Evolutionary conservation across 2,113 vertebrate species (phyloP), one percentile per base, ranked within the genome.

Genomic region (Rhipidura dahli): DNA sequence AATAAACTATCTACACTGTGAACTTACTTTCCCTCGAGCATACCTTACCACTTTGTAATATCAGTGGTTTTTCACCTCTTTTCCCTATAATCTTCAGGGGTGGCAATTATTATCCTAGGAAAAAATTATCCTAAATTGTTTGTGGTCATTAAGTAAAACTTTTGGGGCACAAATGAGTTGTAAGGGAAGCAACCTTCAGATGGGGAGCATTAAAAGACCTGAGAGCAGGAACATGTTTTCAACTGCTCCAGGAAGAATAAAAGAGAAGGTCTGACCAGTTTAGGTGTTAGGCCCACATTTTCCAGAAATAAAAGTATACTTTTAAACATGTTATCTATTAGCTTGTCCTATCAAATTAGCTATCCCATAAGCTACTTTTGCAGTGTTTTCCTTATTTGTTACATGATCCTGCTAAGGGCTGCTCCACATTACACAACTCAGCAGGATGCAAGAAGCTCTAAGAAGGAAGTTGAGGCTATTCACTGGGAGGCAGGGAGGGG

Each of bases 401-500:
- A 30, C 31, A n/a, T 1, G 3, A 51, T 60, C 40, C n/a, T 63
- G 33, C 17, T 45, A 47, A 87, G 59, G 54, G 42, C 9, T 70
- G n/a, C 28, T 88, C 27, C 51, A 64, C 0, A 0, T 77, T 50
- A 59, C 23, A 39, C 59, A 89, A 28, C 2, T 42, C 37, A 10
- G 21, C 31, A 84, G 68, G 71, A 60, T 39, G 39, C 40, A 51
- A 64, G 57, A 40, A 78, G 35, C 42, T 57, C 35, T 7, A 8
- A 63, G 35, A 51, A 95, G 45, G 78, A 72, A 87, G 63, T 1
- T 51, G 40, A 59, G 28, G 39, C 13, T 73, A 50, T 37, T 80
- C n/a, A 17, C 35, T 7, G 16, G 39, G 45, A 57, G 31, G 37
- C 37, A 57, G 19, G 35, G 70, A 85, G 49, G 20, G 57, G 49